Evolutionary conservation across 2,888 invertebrate genomes (phyloP), one percentile per base, ranked within the genome.

Genomic region (Escarpia spicata): DNA sequence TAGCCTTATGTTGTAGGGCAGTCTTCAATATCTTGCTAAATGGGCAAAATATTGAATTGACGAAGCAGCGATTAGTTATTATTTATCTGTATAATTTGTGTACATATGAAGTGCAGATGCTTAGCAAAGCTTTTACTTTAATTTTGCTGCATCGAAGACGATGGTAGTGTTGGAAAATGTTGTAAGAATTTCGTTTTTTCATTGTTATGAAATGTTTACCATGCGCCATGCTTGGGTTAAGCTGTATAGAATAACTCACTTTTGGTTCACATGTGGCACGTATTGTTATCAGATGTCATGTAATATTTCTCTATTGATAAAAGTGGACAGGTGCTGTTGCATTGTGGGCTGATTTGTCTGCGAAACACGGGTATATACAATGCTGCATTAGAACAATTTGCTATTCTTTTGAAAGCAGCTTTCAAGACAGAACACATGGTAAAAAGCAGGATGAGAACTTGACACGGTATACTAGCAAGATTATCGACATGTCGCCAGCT

Each of bases 101-200:
- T 75, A 75, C n/a, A 75, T 75, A 75, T 75, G 75, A 75, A 75
- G 26, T 75, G 75, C 75, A 75, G 75, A 75, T 75, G 75, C n/a
- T 75, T 75, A 75, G 75, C 75, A 26, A 75, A 75, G 75, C 75
- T 75, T 75, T 75, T 75, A 75, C 75, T 75, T 75, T 75, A 75
- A 75, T 75, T 75, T 75, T 75, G 75, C 75, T 26, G 75, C 75
- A 75, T 75, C 52, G 52, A 52, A 37, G 52, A 52, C 52, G 15
- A 52, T 52, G 52, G 15, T 52, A 15, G 52, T 52, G 12, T 52
- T 52, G 52, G 52, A 52, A 6, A 52, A 52, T 52, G 52, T 75
- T 26, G 6, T 75, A 26, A n/a, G 19, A 75, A 75, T 75, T 75
- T 75, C 19, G 75, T 3, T 75, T 75, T 75, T 75, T 75, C 26